phyloP scores from a whole-genome alignment of 2,797 vertebrate genomes.

The Centropyge bicolor region DNA sequence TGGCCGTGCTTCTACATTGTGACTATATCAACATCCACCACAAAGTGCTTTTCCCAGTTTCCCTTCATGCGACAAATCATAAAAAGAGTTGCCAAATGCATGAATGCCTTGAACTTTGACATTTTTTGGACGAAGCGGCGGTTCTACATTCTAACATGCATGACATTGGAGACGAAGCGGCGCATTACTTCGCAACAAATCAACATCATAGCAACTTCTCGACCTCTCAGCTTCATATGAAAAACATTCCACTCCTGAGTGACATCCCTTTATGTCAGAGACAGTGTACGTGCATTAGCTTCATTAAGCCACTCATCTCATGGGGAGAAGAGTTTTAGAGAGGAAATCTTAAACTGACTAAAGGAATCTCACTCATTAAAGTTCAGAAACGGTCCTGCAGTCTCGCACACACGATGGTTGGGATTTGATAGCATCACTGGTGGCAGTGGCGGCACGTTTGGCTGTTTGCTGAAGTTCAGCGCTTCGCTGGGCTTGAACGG shows the following conservation, averaged over 20 bases:
- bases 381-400: slow-evolving; percentile 50
- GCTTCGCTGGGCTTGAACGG: slow-evolving; percentile 62
- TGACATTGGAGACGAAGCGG: slow-evolving; percentile 82
- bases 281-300: slow-evolving; percentile 83
- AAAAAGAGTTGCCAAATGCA: slow-evolving; percentile 92
- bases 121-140: slow-evolving; percentile 77
- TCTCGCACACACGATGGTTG: slow-evolving; percentile 34
- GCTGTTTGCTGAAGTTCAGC: slow-evolving; percentile 59
- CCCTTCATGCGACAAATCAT: slow-evolving; percentile 87
- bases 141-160: slow-evolving; percentile 85
- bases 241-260: slow-evolving; percentile 83
- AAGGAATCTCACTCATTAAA: slow-evolving; percentile 72
- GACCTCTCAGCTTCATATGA: slow-evolving; percentile 71
- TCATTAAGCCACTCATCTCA: slow-evolving; percentile 84
- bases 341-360: slow-evolving; percentile 85
- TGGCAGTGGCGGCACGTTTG: slow-evolving; percentile 55
- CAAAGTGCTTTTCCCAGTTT: slow-evolving; percentile 84
- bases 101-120: slow-evolving; percentile 89
- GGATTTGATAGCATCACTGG: slow-evolving; percentile 57
- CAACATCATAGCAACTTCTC: slow-evolving; percentile 72
- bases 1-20: slow-evolving; percentile 76
- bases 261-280: slow-evolving; percentile 86
- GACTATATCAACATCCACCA: slow-evolving; percentile 79
- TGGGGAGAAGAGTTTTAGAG: slow-evolving; percentile 73
- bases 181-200: slow-evolving; percentile 71